These are phyloP conservation scores for Ataeniobius toweri DNA, from an alignment of 2,797 vertebrate species.

Conservation along the genomic window DNA sequence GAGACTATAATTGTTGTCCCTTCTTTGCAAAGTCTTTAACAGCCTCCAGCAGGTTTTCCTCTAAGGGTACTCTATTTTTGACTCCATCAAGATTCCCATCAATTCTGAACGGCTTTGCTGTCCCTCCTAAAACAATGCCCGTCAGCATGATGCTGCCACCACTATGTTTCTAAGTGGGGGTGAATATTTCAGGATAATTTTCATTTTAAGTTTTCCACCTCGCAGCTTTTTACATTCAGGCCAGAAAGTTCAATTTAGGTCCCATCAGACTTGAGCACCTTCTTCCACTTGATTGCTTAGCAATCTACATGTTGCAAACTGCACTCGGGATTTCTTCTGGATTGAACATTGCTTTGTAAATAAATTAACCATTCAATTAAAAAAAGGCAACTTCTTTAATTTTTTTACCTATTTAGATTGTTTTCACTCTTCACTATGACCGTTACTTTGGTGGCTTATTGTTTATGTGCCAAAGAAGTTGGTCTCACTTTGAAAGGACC, in stretches of 20 bases:
- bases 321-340: too few species aligned
- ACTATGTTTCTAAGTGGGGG: background rate
- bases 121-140: background rate
- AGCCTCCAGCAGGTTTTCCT: background rate
- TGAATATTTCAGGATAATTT: too few species aligned
- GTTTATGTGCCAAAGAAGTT: background rate
- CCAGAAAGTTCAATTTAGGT: background rate
- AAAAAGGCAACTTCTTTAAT: background rate
- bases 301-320: too few species aligned
- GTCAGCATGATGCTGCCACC: background rate
- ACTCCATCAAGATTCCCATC: background rate
- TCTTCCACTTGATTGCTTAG: background rate
- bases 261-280: background rate
- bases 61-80: background rate
- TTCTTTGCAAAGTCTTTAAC: background rate
- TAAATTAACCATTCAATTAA: background rate
- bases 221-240: background rate
- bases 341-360: background rate
- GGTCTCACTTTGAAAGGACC: background rate
- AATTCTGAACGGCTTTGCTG: background rate
- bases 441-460: background rate
- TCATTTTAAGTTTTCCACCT: background rate
- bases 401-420: background rate
- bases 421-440: background rate
- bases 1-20: background rate